Conservation (phyloP, 2,797 vertebrate species). For the Squalus acanthias region DNA sequence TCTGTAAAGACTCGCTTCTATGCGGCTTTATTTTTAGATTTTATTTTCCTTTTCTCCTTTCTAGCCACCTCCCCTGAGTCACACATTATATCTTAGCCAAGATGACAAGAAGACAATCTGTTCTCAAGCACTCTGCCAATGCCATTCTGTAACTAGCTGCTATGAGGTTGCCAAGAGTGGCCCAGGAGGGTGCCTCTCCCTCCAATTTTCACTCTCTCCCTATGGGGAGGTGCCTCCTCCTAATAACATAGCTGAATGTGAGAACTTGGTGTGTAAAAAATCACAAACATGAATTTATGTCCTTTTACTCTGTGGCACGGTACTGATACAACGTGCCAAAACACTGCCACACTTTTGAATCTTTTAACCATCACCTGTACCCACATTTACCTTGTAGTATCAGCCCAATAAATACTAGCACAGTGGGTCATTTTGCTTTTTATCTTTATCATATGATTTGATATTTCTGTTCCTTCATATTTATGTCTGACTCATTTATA, state of each 20-base stretch:
- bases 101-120: constrained; percentile 10
- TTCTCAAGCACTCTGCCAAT: constrained; percentile 35
- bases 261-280: neutral
- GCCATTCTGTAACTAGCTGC: constrained; percentile 25
- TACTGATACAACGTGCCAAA: neutral
- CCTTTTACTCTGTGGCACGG: neutral
- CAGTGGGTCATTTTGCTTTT: neutral
- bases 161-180: neutral
- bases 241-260: neutral
- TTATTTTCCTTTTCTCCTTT: neutral
- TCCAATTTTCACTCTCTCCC: neutral
- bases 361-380: neutral
- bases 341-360: neutral
- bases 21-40: neutral
- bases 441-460: neutral
- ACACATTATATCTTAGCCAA: constrained; percentile 26
- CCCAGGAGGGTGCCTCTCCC: constrained; percentile 13
- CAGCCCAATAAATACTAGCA: neutral
- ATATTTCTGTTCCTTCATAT: constrained; percentile 2
- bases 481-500: neutral
- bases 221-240: neutral
- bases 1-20: neutral
- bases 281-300: neutral
- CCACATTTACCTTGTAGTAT: neutral
- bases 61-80: constrained; percentile 24